A percentile compares a stretch with the other conserved stretches of the same genome.
phyloP scores from a whole-genome alignment of 2,797 vertebrate species.

The Notamacropus eugenii region DNA sequence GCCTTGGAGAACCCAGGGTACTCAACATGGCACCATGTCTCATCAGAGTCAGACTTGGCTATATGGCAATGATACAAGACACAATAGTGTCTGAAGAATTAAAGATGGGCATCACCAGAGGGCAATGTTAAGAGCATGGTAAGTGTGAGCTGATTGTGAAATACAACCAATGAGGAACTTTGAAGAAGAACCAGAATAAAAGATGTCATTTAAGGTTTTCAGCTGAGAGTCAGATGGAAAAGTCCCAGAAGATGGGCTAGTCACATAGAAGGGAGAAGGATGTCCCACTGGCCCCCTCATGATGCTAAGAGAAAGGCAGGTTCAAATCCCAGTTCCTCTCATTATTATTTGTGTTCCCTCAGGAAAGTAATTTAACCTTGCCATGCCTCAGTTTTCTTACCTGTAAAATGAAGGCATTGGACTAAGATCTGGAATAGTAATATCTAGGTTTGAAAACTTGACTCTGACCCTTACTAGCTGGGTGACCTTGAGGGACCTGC shows the following conservation, averaged over 20 bases:
- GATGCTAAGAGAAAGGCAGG: neutral
- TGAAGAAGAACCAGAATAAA: no score
- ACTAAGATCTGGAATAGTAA: neutral
- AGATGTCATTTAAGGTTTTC: no score
- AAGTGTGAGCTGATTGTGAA: no score
- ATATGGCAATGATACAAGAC: no score
- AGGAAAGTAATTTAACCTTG: neutral
- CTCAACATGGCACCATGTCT: neutral
- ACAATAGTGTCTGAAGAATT: neutral
- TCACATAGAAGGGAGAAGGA: no score
- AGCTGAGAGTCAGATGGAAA: neutral
- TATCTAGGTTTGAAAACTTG: neutral
- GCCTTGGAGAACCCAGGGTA: neutral
- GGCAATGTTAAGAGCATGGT: no score
- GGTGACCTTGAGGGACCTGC: neutral
- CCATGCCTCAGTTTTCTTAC: neutral
- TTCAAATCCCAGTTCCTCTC: neutral
- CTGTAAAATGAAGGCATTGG: neutral
- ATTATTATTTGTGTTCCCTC: neutral
- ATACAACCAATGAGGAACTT: no score
- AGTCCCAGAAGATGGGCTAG: no score
- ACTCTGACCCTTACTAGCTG: neutral
- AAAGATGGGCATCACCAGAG: neutral
- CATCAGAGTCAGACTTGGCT: neutral
- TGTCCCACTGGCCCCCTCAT: neutral